Evolutionary conservation across 1,140 invertebrate genomes (phyloP).

Genomic region (Drosophila miranda): DNA sequence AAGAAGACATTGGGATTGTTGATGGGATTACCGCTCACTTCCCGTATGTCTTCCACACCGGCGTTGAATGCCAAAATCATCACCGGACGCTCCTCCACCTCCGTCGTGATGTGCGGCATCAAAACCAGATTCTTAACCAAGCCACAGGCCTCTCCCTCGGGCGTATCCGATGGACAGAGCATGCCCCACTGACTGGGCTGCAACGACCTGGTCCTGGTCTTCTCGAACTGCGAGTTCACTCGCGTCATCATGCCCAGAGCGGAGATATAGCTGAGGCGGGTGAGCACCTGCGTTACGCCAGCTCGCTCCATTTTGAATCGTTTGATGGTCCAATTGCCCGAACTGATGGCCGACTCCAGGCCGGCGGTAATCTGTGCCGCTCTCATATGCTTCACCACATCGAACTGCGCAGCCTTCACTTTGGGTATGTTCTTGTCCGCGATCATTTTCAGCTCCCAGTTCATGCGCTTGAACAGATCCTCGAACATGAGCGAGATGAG

Average conservation of each 20-base stretch:
- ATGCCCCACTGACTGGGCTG: slow-evolving; percentile 99
- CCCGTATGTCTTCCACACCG: slow-evolving; percentile 94
- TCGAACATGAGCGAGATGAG: slow-evolving; percentile 98
- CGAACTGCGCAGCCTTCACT: slow-evolving; percentile 97
- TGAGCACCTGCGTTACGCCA: slow-evolving; percentile 98
- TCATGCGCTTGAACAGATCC: slow-evolving; percentile 99
- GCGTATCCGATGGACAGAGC: slow-evolving; percentile 98
- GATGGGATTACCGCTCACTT: slow-evolving; percentile 94
- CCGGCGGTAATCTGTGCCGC: slow-evolving; percentile 97
- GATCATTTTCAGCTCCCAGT: slow-evolving; percentile 95
- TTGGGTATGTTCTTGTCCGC: slow-evolving; percentile 98
- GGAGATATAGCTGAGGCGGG: slow-evolving; percentile 98
- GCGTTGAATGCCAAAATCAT: slow-evolving; percentile 92
- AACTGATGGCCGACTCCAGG: slow-evolving; percentile 96
- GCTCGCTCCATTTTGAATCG: slow-evolving; percentile 99
- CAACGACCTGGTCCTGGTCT: slow-evolving; percentile 97
- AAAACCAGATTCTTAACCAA: slow-evolving; percentile 99
- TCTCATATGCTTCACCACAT: slow-evolving; percentile 98
- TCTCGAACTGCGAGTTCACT: slow-evolving; percentile 99
- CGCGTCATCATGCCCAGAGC: slow-evolving; percentile 99
- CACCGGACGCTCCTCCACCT: slow-evolving; percentile 93
- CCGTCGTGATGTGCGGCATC: slow-evolving; percentile 99
- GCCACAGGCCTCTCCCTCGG: slow-evolving; percentile 99
- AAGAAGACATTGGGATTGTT: slow-evolving; percentile 90
- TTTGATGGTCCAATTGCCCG: slow-evolving; percentile 99